Conservation (phyloP, 1,140 invertebrate genomes). For the Drosophila nasuta region DNA sequence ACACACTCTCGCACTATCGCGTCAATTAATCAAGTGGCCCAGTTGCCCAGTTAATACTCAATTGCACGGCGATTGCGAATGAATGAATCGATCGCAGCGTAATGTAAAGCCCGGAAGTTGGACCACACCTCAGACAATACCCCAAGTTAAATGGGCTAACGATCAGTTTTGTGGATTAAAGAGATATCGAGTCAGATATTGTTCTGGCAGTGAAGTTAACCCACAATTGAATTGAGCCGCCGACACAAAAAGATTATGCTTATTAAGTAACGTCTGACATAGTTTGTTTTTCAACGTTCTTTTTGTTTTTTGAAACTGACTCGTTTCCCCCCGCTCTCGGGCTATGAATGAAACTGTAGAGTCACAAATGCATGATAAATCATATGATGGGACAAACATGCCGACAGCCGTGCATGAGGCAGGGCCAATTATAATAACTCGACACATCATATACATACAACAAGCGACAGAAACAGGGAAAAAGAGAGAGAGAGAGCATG, state of each 20-base stretch:
- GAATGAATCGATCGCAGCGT: conserved; percentile 37
- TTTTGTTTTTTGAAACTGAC: conserved; percentile 23
- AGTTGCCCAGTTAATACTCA: conserved; percentile 15
- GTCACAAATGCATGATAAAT: conserved; percentile 83
- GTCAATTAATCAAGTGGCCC: conserved; percentile 61
- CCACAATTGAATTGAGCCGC: conserved; percentile 68
- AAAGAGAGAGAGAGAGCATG: neutral
- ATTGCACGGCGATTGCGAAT: conserved; percentile 42
- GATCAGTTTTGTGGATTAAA: conserved; percentile 51
- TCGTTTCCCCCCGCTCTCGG: conserved; percentile 1
- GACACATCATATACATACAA: conserved; percentile 24
- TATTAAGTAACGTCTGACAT: conserved; percentile 78
- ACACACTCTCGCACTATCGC: conserved; percentile 54
- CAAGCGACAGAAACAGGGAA: neutral
- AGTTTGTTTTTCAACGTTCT: conserved; percentile 50
- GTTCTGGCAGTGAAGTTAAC: conserved; percentile 44
- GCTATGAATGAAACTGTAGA: conserved; percentile 67
- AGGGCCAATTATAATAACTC: conserved; percentile 48
- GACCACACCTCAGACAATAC: conserved; percentile 62
- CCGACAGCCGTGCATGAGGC: conserved; percentile 72
- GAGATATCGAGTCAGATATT: conserved; percentile 38
- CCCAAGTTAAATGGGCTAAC: conserved; percentile 16
- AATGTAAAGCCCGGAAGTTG: conserved; percentile 75
- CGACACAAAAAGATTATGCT: conserved; percentile 67
- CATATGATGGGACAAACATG: conserved; percentile 81